Conservation (phyloP, 2,888 invertebrate genomes). For the Spisula solida region DNA sequence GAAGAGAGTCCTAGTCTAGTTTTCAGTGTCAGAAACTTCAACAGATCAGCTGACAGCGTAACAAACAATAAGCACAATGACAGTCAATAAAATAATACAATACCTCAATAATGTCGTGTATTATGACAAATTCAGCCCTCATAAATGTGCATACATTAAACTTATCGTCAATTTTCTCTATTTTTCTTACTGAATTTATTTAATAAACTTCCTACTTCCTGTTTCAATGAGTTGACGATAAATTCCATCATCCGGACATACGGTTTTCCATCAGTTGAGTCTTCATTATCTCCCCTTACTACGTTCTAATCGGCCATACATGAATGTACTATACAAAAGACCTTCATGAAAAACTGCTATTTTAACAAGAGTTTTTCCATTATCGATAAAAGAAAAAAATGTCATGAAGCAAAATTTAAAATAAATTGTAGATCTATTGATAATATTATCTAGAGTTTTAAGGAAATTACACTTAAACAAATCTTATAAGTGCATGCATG, state of each 20-base stretch:
- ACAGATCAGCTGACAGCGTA: neutral
- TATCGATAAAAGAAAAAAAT: too few relatives aligned
- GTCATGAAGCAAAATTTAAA: too few relatives aligned
- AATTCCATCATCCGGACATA: neutral
- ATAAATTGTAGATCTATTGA: too few relatives aligned
- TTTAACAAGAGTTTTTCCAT: too few relatives aligned
- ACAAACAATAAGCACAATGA: neutral
- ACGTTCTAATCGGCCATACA: too few relatives aligned
- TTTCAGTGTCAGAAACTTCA: neutral
- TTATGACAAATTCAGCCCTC: neutral
- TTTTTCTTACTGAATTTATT: neutral
- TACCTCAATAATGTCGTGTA: neutral
- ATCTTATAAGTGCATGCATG: too few relatives aligned
- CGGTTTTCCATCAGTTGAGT: neutral
- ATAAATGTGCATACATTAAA: neutral
- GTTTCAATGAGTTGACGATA: neutral
- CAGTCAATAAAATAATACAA: neutral
- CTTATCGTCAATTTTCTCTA: neutral
- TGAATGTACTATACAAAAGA: too few relatives aligned
- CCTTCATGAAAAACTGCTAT: too few relatives aligned
- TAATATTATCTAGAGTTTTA: too few relatives aligned
- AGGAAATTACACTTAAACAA: too few relatives aligned
- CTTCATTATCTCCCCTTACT: too few relatives aligned
- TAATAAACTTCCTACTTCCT: constrained; percentile 17
- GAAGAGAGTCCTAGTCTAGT: neutral